A percentile compares a stretch with the other conserved stretches of the same genome.
These are phyloP conservation scores for Okapia johnstoni DNA, from an alignment of 2,113 vertebrate genomes.

Conservation along the genomic window DNA sequence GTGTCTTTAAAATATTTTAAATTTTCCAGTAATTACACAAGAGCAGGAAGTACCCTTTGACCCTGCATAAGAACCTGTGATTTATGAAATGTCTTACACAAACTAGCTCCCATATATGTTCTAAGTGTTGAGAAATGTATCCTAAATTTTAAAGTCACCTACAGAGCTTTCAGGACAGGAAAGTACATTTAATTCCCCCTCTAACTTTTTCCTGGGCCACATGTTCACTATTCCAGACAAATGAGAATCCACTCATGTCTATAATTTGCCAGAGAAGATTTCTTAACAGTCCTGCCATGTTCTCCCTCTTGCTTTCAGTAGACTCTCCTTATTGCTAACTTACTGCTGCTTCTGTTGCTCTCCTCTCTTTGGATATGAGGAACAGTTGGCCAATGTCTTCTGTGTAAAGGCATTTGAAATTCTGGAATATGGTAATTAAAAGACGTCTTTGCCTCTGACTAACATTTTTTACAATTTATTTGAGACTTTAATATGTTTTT, in stretches of 20 bases:
- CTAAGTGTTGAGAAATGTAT: background rate
- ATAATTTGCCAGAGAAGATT: background rate
- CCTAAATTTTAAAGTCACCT: background rate
- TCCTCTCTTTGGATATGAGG: background rate
- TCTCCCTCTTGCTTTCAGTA: background rate
- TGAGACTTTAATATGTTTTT: background rate
- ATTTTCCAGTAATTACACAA: background rate
- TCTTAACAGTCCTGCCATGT: background rate
- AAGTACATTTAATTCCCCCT: background rate
- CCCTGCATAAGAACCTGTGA: background rate
- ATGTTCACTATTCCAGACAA: background rate
- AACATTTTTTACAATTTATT: slow-evolving; percentile 35
- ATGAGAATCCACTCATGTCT: background rate
- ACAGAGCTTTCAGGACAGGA: background rate
- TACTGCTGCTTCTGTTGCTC: background rate
- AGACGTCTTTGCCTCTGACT: slow-evolving; percentile 28
- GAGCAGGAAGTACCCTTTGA: background rate
- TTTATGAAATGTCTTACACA: background rate
- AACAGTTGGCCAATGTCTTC: slow-evolving; percentile 50
- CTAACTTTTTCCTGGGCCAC: background rate
- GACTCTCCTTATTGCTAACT: background rate
- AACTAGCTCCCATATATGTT: background rate
- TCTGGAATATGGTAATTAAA: slow-evolving; percentile 25
- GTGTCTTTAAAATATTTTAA: background rate
- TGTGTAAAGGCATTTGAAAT: background rate